Evolutionary conservation across 2,113 vertebrate species (phyloP).

Genomic region (Periophthalmodon schlosseri): DNA sequence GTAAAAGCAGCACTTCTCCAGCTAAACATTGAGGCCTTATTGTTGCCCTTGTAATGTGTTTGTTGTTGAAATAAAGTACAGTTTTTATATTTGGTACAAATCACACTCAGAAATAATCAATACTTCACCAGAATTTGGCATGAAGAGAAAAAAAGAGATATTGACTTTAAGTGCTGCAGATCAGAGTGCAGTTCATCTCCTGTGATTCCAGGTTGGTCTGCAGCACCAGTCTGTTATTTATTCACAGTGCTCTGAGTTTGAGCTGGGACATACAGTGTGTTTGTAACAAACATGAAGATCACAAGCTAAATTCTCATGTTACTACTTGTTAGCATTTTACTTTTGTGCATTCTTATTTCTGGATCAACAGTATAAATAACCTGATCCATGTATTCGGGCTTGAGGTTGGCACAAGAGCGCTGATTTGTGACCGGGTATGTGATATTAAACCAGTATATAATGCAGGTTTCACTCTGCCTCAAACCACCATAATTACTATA

Average conservation of each 20-base stretch:
- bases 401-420: not conserved
- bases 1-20: no score
- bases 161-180: constrained; percentile 27
- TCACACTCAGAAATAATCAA: not conserved
- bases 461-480: not conserved
- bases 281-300: not conserved
- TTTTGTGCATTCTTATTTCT: not conserved
- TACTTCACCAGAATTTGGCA: constrained; percentile 7
- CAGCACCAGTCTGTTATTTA: not conserved
- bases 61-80: no score
- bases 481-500: not conserved
- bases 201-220: not conserved
- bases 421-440: not conserved
- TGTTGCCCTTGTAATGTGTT: no score
- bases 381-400: not conserved
- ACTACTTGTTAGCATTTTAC: not conserved
- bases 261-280: not conserved
- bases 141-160: constrained; percentile 32
- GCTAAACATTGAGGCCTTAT: no score
- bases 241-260: not conserved
- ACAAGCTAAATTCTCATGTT: not conserved
- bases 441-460: not conserved
- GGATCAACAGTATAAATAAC: not conserved
- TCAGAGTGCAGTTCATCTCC: constrained; percentile 7
- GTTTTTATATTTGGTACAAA: no score